These are phyloP conservation scores for Poeciliopsis gracilis DNA, from an alignment of 2,797 vertebrate genomes.

Conservation along the genomic window DNA sequence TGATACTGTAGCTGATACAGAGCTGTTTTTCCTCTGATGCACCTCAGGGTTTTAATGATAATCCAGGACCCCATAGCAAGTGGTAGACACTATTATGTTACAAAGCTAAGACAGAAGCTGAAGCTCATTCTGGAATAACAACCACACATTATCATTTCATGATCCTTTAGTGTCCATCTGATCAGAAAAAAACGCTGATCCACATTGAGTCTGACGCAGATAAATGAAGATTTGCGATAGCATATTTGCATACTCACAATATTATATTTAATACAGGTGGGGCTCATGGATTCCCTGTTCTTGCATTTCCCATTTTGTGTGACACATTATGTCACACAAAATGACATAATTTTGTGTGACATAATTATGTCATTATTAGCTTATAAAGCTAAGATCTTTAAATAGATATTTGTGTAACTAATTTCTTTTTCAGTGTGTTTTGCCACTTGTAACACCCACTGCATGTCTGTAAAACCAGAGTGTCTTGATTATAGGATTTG, in stretches of 20 bases:
- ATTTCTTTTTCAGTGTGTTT: not conserved
- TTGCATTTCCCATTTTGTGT: not conserved
- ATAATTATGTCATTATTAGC: too few relatives aligned
- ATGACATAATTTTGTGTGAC: too few relatives aligned
- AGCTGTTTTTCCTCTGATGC: not conserved
- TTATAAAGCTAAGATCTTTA: not conserved
- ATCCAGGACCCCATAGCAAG: not conserved
- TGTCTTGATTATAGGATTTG: not conserved
- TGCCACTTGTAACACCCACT: not conserved
- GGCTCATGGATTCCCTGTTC: not conserved
- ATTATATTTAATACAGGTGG: not conserved
- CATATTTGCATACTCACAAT: not conserved
- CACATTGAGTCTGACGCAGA: not conserved
- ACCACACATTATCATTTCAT: not conserved
- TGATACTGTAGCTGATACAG: not conserved
- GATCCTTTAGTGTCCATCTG: not conserved
- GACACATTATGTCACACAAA: too few relatives aligned
- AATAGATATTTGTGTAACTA: not conserved
- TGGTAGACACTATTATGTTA: not conserved
- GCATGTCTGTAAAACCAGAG: not conserved
- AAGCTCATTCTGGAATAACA: not conserved
- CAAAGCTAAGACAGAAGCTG: not conserved
- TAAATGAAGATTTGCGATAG: not conserved
- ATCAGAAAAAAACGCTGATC: not conserved
- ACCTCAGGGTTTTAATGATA: not conserved